Conservation (phyloP, 2,113 vertebrate species). For the Albula goreensis region DNA sequence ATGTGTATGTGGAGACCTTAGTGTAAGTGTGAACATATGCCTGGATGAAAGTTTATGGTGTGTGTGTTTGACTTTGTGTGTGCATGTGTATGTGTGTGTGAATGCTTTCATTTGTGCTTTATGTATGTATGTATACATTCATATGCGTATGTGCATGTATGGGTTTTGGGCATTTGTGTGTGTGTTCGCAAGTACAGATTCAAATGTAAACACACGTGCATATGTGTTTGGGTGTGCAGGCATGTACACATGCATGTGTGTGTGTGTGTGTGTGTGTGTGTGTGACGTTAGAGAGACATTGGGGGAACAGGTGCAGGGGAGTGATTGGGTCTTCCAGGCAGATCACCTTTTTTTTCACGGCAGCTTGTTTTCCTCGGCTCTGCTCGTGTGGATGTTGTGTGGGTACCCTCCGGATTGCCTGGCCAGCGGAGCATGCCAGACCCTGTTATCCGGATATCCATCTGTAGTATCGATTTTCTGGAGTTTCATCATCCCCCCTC, state of each 20-base stretch:
- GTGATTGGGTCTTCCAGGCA: constrained; percentile 64
- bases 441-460: constrained; percentile 78
- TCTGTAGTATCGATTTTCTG: constrained; percentile 77
- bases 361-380: constrained; percentile 59
- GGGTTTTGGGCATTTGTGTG: not conserved
- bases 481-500: constrained; percentile 72
- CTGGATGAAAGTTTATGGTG: not conserved
- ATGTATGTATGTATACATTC: not conserved
- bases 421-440: constrained; percentile 73
- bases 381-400: constrained; percentile 73
- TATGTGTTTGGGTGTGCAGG: no score
- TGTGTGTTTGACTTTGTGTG: not conserved
- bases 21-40: no score
- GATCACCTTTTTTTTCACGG: constrained; percentile 60
- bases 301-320: constrained; percentile 41
- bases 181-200: not conserved
- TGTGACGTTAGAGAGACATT: constrained; percentile 34
- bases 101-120: not conserved
- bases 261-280: constrained; percentile 49
- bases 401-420: constrained; percentile 74
- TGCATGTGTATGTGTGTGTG: not conserved
- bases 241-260: not conserved
- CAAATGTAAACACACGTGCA: not conserved
- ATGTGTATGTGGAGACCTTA: no score
- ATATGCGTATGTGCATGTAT: no score